Evolutionary conservation across 1,140 invertebrate genomes (phyloP), one percentile per base, ranked within the genome.

Genomic region (Palaemon carinicauda): DNA sequence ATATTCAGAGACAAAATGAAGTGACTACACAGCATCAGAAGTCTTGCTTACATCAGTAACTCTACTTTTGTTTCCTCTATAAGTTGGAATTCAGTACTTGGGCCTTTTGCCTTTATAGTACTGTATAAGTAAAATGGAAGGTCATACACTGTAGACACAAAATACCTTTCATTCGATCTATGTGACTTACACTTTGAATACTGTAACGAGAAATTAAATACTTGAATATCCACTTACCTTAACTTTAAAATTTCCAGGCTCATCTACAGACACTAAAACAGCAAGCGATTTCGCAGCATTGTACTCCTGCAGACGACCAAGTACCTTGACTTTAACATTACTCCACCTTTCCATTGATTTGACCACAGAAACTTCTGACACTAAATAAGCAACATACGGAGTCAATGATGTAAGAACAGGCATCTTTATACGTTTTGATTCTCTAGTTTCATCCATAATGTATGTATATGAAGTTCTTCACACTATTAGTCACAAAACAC

Each of bases 301-400:
- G 9, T 41, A 15, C 15, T 21, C 54, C 12, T 50, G 41, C 27
- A 83, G 82, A 17, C 31, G 21, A 24, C 82, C 82, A 60, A 60
- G 3, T 19, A 77, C 82, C 52, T 74, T 77, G 50, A 83, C 82
- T 50, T 60, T 75, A 17, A 14, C 24, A n/a, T 77, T 77, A 21
- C n/a, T 53, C 82, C 82, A 83, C 14, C 52, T 29, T 41, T 41
- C 24, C 52, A 83, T 14, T n/a, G 82, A 77, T 3, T 27, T 56
- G 17, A 77, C 73, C 24, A 73, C 71, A n/a, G 71, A 71, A 27
- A 83, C 24, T 14, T 82, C 69, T 24, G 52, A 41, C 29, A 83
- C 82, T 15, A 15, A 17, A 19, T 41, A 27, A 12, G 29, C 33
- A 9, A 83, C 71, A 14, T 83, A 31, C n/a, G 73, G 71, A 5